phyloP scores from a whole-genome alignment of 2,113 vertebrate species.

The Ptyas mucosa region DNA sequence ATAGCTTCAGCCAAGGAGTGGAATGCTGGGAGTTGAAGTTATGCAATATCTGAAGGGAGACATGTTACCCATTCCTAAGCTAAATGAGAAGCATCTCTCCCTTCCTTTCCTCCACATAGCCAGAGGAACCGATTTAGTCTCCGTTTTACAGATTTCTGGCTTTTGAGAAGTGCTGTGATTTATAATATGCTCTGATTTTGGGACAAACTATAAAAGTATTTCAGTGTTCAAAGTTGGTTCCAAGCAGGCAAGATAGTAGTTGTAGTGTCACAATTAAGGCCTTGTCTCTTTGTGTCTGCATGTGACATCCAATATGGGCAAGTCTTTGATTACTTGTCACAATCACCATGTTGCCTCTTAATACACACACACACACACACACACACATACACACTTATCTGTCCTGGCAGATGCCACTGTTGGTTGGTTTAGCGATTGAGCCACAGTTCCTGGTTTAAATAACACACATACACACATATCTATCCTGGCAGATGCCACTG shows the following conservation, averaged over 20 bases:
- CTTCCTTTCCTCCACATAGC: not conserved
- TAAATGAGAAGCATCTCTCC: not conserved
- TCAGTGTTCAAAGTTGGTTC: not conserved
- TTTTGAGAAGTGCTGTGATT: not conserved
- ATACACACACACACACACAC: not conserved
- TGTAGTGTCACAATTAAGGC: not conserved
- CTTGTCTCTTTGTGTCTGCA: not conserved
- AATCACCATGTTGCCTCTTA: not conserved
- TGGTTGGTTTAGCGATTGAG: not conserved
- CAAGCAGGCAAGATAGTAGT: not conserved
- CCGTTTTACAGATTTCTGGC: not conserved
- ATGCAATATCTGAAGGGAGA: not conserved
- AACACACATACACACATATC: not conserved
- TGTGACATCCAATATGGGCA: not conserved
- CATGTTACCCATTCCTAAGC: not conserved
- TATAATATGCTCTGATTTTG: not conserved
- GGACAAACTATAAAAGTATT: not conserved
- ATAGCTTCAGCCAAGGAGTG: not conserved
- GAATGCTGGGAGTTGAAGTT: not conserved
- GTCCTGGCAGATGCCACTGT: not conserved
- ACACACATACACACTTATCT: not conserved
- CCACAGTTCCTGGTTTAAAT: not conserved
- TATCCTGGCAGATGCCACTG: not conserved
- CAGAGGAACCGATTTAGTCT: not conserved
- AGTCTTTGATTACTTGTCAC: not conserved